phyloP scores from a whole-genome alignment of 2,797 vertebrate species.

The Spea hammondii region DNA sequence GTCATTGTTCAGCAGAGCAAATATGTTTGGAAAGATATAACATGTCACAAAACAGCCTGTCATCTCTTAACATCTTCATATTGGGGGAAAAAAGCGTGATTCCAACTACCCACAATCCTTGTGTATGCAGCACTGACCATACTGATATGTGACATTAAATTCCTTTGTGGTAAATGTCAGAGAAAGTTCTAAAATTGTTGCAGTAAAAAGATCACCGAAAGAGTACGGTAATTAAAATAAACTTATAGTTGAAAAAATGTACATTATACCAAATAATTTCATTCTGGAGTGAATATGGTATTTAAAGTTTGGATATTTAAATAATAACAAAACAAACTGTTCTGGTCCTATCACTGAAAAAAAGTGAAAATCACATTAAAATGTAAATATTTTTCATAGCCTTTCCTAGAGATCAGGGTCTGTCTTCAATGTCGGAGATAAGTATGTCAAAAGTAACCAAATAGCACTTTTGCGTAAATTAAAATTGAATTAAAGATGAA shows the following conservation, averaged over 20 bases:
- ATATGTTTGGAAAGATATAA: constrained; percentile 39
- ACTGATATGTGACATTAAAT: constrained; percentile 5
- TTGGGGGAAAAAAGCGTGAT: background rate
- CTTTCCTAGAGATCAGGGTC: too few relatives aligned
- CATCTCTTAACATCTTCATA: constrained; percentile 14
- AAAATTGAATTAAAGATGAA: too few relatives aligned
- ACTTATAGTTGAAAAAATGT: background rate
- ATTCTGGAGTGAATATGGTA: background rate
- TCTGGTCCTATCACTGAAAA: too few relatives aligned
- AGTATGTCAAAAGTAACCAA: too few relatives aligned
- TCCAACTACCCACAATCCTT: constrained; percentile 9
- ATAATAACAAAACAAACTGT: background rate
- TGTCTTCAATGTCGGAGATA: too few relatives aligned
- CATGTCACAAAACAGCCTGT: constrained; percentile 33
- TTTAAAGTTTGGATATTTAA: background rate
- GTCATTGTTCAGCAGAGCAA: constrained; percentile 43
- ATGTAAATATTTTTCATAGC: too few relatives aligned
- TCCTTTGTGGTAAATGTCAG: constrained; percentile 26
- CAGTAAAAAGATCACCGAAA: background rate
- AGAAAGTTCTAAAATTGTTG: background rate
- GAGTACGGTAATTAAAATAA: constrained; percentile 5
- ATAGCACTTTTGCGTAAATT: too few relatives aligned
- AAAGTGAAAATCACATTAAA: too few relatives aligned
- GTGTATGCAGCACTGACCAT: constrained; percentile 8
- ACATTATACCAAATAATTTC: background rate